Evolutionary conservation across 2,888 invertebrate species (phyloP).

Genomic region (Cabera pusaria): DNA sequence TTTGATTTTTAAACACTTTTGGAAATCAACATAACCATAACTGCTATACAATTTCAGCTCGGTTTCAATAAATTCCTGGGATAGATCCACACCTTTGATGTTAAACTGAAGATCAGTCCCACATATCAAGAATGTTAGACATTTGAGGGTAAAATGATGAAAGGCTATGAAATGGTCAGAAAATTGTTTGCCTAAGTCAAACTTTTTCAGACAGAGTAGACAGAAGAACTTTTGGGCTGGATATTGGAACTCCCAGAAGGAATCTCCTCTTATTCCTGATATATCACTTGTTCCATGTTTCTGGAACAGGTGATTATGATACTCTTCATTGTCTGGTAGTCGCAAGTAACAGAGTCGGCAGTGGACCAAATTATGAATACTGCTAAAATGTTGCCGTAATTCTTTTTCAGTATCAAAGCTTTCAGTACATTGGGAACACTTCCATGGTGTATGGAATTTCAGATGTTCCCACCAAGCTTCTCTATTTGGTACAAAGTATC

Average conservation of each 20-base stretch:
- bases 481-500: slow-evolving; percentile 72
- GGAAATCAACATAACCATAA: slow-evolving; percentile 17
- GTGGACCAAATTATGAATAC: slow-evolving; percentile 63
- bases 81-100: slow-evolving; percentile 68
- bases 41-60: slow-evolving; percentile 53
- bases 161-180: slow-evolving; percentile 73
- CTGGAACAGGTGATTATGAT: slow-evolving; percentile 63
- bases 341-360: slow-evolving; percentile 73
- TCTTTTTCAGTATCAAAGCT: slow-evolving; percentile 56
- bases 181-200: slow-evolving; percentile 52
- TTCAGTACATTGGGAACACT: slow-evolving; percentile 71
- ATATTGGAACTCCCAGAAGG: slow-evolving; percentile 62
- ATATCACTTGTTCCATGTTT: slow-evolving; percentile 68
- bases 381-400: slow-evolving; percentile 59
- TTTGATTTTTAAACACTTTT: slow-evolving; percentile 32
- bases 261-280: slow-evolving; percentile 51
- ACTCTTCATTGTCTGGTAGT: slow-evolving; percentile 61
- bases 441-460: slow-evolving; percentile 72
- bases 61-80: slow-evolving; percentile 58
- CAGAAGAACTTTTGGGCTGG: slow-evolving; percentile 60
- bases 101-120: slow-evolving; percentile 58
- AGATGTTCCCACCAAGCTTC: slow-evolving; percentile 62
- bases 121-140: slow-evolving; percentile 61
- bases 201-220: slow-evolving; percentile 62
- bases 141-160: slow-evolving; percentile 74